phyloP scores from a whole-genome alignment of 2,888 invertebrate genomes.

The Oscheius sp. region DNA sequence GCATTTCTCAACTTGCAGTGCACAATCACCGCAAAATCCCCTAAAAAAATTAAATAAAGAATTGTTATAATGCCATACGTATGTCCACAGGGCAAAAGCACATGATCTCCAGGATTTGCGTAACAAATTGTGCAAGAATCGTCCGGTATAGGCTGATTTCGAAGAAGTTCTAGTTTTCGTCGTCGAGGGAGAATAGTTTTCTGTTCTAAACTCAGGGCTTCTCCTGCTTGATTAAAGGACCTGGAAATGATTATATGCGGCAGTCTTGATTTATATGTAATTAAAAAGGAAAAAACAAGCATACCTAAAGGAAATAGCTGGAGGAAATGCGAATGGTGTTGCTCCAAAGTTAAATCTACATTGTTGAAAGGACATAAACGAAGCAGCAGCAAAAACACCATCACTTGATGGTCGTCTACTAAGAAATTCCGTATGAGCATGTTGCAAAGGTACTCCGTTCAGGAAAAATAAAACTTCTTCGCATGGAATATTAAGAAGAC shows the following conservation, averaged over 20 bases:
- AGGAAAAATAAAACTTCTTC: slow-evolving; percentile 85
- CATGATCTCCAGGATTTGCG: slow-evolving; percentile 83
- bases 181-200: slow-evolving; percentile 86
- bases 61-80: slow-evolving; percentile 78
- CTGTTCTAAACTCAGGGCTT: slow-evolving; percentile 82
- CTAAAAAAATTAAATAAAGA: slow-evolving; percentile 75
- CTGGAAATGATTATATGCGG: slow-evolving; percentile 28
- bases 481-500: slow-evolving; percentile 83
- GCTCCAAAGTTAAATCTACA: slow-evolving; percentile 77
- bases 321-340: slow-evolving; percentile 84
- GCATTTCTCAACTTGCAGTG: slow-evolving; percentile 84
- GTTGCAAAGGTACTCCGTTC: slow-evolving; percentile 82
- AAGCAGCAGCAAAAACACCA: slow-evolving; percentile 93
- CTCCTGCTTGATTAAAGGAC: slow-evolving; percentile 78
- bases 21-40: slow-evolving; percentile 87
- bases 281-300: background rate
- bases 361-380: slow-evolving; percentile 91
- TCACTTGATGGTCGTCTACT: slow-evolving; percentile 76
- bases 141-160: slow-evolving; percentile 79
- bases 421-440: slow-evolving; percentile 78
- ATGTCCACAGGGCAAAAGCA: slow-evolving; percentile 86
- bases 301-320: slow-evolving; percentile 75
- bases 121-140: slow-evolving; percentile 88
- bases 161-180: slow-evolving; percentile 82
- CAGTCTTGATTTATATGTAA: slow-evolving; percentile 73